Evolutionary conservation across 2,888 invertebrate genomes (phyloP).

Genomic region (Ferdinandea cuprea): DNA sequence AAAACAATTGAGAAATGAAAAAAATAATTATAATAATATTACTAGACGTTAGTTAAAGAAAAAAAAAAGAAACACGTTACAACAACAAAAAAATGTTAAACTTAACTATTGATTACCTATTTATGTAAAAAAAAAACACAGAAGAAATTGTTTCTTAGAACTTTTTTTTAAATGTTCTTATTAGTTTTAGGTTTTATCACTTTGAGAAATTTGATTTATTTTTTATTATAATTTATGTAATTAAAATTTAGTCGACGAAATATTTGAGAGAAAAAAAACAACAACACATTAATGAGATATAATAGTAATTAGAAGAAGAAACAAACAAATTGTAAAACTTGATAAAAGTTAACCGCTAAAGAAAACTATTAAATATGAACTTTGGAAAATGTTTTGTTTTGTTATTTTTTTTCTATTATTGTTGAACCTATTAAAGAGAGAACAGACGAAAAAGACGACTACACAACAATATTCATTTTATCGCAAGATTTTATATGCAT

Average conservation of each 20-base stretch:
- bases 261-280: constrained; percentile 16
- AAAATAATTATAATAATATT: constrained; percentile 48
- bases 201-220: constrained; percentile 50
- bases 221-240: constrained; percentile 50
- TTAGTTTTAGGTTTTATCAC: constrained; percentile 37
- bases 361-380: constrained; percentile 13
- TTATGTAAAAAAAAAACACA: constrained; percentile 62
- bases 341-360: not conserved
- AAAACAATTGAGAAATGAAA: constrained; percentile 34
- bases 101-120: constrained; percentile 69
- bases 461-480: constrained; percentile 38
- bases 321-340: constrained; percentile 5
- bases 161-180: constrained; percentile 54
- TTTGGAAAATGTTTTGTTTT: too few relatives aligned
- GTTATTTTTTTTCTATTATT: too few relatives aligned
- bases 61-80: constrained; percentile 59
- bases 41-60: constrained; percentile 60
- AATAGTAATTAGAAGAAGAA: constrained; percentile 14
- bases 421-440: constrained; percentile 23
- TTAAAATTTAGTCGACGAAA: constrained; percentile 50
- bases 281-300: constrained; percentile 21
- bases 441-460: constrained; percentile 28
- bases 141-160: constrained; percentile 36
- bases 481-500: constrained; percentile 35
- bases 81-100: constrained; percentile 67